Percentiles rank a stretch among this genome's conserved stretches.
Evolutionary conservation across 2,113 vertebrate species (phyloP).

Genomic region (Cololabis saira): DNA sequence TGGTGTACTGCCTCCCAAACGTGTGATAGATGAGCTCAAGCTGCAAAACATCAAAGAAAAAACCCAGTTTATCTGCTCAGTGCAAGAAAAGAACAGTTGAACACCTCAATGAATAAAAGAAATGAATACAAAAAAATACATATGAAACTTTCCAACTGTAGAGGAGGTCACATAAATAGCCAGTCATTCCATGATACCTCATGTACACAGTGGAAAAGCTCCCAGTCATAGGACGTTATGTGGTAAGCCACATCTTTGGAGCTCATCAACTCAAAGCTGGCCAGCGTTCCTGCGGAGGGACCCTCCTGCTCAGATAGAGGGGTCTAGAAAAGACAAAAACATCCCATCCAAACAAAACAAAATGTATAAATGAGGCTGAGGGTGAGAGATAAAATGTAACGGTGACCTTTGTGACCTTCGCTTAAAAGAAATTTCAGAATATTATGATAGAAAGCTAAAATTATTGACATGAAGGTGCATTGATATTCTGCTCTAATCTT

Average conservation of each 20-base stretch:
- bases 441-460: too few relatives aligned
- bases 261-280: conserved; percentile 96
- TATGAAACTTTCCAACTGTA: neutral
- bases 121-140: neutral
- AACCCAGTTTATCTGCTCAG: neutral
- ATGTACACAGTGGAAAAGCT: conserved; percentile 97
- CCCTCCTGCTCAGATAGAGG: conserved; percentile 95
- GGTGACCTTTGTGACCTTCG: neutral
- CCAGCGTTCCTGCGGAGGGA: conserved; percentile 87
- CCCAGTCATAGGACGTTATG: conserved; percentile 97
- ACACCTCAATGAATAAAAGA: neutral
- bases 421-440: too few relatives aligned
- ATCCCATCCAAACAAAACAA: neutral
- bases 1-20: conserved; percentile 94
- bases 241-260: conserved; percentile 97
- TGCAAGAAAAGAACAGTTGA: neutral
- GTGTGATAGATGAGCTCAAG: conserved; percentile 96
- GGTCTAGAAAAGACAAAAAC: conserved; percentile 76
- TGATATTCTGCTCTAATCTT: too few relatives aligned
- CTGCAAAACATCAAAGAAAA: conserved; percentile 72
- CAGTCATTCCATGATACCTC: conserved; percentile 82
- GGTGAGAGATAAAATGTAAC: neutral
- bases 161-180: neutral
- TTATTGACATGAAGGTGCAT: too few relatives aligned
- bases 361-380: neutral